Conservation (phyloP, 2,888 invertebrate species). For the Ochropleura plecta region DNA sequence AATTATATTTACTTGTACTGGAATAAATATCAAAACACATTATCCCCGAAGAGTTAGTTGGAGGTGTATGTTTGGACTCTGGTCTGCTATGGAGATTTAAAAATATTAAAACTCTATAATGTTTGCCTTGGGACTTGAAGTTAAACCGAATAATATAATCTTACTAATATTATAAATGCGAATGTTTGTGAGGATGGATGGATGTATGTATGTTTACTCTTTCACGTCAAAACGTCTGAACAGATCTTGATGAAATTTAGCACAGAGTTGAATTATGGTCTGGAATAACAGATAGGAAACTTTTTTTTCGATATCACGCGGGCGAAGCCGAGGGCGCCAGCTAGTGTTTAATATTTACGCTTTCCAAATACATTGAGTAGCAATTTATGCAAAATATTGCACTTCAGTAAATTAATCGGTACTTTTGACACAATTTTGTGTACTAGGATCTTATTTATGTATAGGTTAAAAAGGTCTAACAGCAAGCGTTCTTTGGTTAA, state of each 20-base stretch:
- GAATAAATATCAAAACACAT: neutral
- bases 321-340: too few species aligned
- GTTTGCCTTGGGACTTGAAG: neutral
- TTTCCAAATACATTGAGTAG: neutral
- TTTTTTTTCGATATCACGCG: too few species aligned
- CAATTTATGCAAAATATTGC: neutral
- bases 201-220: too few species aligned
- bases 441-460: neutral
- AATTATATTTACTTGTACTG: neutral
- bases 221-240: too few species aligned
- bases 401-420: neutral
- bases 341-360: neutral
- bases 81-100: neutral
- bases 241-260: too few species aligned
- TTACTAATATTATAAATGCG: too few species aligned
- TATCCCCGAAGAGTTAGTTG: neutral
- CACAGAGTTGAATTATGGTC: too few species aligned
- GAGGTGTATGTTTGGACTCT: neutral
- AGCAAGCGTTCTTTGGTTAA: conserved; percentile 6
- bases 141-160: neutral
- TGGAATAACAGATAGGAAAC: too few species aligned
- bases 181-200: too few species aligned
- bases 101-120: neutral
- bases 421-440: neutral
- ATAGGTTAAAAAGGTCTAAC: conserved; percentile 1